A percentile compares a stretch with the other conserved stretches of the same genome.
These are phyloP conservation scores for Drosophila lowei DNA, from an alignment of 1,140 invertebrate genomes.

Conservation along the genomic window DNA sequence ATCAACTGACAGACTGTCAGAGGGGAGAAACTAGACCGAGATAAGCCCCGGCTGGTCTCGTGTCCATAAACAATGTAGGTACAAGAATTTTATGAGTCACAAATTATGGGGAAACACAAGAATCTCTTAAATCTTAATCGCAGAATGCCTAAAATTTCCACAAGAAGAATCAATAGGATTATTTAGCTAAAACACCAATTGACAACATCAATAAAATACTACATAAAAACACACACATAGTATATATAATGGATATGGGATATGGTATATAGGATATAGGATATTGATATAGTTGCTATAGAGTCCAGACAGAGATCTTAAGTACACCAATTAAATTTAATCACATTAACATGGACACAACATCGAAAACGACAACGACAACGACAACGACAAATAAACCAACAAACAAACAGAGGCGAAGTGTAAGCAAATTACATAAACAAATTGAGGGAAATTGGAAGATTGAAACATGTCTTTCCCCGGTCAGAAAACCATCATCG, in stretches of 20 bases:
- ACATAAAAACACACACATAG: conserved; percentile 5
- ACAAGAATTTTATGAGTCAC: conserved; percentile 39
- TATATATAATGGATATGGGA: background rate
- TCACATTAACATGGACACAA: conserved; percentile 59
- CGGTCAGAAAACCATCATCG: conserved; percentile 17
- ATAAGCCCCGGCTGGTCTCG: conserved; percentile 32
- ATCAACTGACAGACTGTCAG: conserved; percentile 45
- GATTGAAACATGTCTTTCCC: conserved; percentile 8
- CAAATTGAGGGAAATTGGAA: conserved; percentile 51
- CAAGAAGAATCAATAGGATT: conserved; percentile 6
- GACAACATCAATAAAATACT: conserved; percentile 49
- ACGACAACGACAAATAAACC: conserved; percentile 44
- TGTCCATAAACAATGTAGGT: conserved; percentile 29
- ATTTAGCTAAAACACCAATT: conserved; percentile 37
- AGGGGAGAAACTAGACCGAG: conserved; percentile 36
- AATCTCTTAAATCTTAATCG: conserved; percentile 14
- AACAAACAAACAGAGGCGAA: conserved; percentile 45
- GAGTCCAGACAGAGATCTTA: conserved; percentile 23
- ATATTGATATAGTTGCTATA: background rate
- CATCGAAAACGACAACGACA: conserved; percentile 46
- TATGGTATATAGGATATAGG: conserved; percentile 7
- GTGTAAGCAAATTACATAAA: conserved; percentile 79
- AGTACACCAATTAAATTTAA: conserved; percentile 69
- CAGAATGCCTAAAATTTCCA: conserved; percentile 7
- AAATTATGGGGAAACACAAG: conserved; percentile 14